Evolutionary conservation across 2,797 vertebrate genomes (phyloP).

Genomic region (Meda fulgida): DNA sequence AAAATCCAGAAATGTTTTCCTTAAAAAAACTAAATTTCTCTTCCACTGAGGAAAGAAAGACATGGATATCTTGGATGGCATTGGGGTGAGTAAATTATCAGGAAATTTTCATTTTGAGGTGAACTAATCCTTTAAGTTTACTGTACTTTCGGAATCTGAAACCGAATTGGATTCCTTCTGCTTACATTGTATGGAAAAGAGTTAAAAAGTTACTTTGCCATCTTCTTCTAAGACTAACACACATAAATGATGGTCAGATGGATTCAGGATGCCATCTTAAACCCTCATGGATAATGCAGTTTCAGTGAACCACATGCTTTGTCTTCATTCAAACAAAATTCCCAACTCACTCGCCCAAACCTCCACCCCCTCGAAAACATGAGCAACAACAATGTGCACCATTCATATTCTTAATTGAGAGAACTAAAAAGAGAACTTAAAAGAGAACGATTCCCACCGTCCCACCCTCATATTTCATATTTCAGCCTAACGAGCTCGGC

Average conservation of each 20-base stretch:
- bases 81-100: too few species aligned
- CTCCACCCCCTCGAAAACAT: constrained; percentile 32
- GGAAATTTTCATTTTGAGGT: too few species aligned
- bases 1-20: too few species aligned
- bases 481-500: neutral
- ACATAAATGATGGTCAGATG: neutral
- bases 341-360: neutral
- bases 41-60: too few species aligned
- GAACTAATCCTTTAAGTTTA: too few species aligned
- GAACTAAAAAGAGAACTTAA: too few species aligned
- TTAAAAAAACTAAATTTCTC: too few species aligned
- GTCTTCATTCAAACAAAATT: constrained; percentile 38
- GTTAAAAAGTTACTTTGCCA: neutral
- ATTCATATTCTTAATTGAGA: constrained; percentile 33
- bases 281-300: constrained; percentile 8
- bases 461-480: constrained; percentile 23
- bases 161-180: neutral
- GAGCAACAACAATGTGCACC: constrained; percentile 30
- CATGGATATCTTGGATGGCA: too few species aligned
- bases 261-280: constrained; percentile 23
- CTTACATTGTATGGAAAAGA: neutral
- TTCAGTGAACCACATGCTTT: constrained; percentile 32
- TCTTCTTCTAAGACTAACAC: neutral
- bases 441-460: constrained; percentile 8
- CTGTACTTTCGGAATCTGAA: too few species aligned